Evolutionary conservation across 1,140 invertebrate species (phyloP), one percentile per base, ranked within the genome.

Genomic region (Habropoda laboriosa): DNA sequence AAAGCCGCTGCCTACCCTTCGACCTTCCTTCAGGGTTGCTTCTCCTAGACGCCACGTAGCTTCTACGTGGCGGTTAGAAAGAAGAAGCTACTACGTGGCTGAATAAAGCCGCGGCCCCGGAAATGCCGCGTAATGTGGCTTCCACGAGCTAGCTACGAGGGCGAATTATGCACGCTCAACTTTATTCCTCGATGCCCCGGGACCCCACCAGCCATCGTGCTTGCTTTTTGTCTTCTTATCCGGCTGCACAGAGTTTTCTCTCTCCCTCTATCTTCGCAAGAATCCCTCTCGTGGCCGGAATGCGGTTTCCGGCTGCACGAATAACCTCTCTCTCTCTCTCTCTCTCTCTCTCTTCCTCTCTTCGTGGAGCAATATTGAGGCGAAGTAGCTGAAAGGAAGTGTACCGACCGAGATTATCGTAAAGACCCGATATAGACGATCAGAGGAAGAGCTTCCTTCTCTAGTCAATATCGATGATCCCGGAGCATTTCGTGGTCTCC

Each of bases 81-180:
- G n/a, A n/a, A 45, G 49, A 30, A 24, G 38, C n/a, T n/a, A n/a
- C n/a, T 30, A 32, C 51, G 60, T 3, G 49, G 18, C 1, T 42
- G 27, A 78, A 58, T 49, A 80, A 80, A 80, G 45, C 27, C 10
- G 40, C 18, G 53, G n/a, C n/a, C 30, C 18, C 35, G 49, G 18
- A 30, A 64, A 49, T 47, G 40, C 30, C 30, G 18, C 18, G 64
- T 47, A 61, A 42, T 49, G 63, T 40, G 40, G 30, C 42, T 35
- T 72, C 57, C 24, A 13, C 57, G 8, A 13, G 24, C 18, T 12
- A 30, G 45, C 38, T 35, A 47, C 24, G 51, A 35, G 42, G 73
- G 61, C 24, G 63, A 74, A 89, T 88, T 88, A 87, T 85, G 75
- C 81, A 70, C 74, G 64, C 76, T 86, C 80, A 87, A 88, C 79